phyloP scores from a whole-genome alignment of 1,140 invertebrate species.

The Pachypsylla venusta region DNA sequence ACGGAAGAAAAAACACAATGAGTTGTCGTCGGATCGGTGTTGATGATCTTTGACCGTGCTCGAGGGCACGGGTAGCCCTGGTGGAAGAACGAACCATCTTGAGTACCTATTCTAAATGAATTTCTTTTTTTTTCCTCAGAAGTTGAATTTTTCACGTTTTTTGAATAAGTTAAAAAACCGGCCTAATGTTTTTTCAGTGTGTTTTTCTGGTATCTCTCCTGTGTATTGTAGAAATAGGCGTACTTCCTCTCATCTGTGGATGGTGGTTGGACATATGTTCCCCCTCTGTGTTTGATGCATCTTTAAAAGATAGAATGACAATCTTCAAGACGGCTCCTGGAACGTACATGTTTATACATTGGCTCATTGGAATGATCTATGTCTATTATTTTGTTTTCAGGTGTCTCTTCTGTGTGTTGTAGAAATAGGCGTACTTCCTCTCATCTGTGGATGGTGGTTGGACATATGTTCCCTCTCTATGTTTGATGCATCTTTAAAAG shows the following conservation, averaged over 20 bases:
- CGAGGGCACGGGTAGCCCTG: no score
- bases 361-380: conserved; percentile 98
- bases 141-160: no score
- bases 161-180: no score
- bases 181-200: no score
- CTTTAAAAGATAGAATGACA: conserved; percentile 68
- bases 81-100: no score
- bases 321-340: conserved; percentile 74
- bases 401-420: conserved; percentile 76
- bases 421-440: conserved; percentile 90
- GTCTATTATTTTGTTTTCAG: conserved; percentile 96
- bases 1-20: no score
- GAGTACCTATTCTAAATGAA: no score
- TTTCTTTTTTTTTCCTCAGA: no score
- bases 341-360: conserved; percentile 95
- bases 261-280: conserved; percentile 99
- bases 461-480: conserved; percentile 93
- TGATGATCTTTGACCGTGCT: no score
- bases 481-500: conserved; percentile 82
- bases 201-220: conserved; percentile 51
- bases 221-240: conserved; percentile 87
- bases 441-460: conserved; percentile 97
- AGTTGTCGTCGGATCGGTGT: no score
- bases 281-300: conserved; percentile 84
- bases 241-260: conserved; percentile 90